phyloP scores from a whole-genome alignment of 2,113 vertebrate genomes.

The Eurypyga helias region DNA sequence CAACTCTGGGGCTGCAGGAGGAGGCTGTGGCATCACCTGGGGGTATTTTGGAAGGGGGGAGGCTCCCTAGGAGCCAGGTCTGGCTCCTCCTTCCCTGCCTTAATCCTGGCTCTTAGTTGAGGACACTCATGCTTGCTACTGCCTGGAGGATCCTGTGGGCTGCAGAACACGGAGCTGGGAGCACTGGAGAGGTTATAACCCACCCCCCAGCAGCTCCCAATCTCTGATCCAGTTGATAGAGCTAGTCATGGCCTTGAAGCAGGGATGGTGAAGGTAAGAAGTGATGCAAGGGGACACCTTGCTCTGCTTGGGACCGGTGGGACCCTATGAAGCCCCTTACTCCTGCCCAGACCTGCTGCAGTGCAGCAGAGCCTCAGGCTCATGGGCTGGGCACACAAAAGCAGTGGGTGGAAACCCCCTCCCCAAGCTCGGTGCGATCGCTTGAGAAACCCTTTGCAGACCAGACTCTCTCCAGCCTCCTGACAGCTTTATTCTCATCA shows the following conservation, averaged over 20 bases:
- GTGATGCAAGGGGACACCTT: rapidly evolving
- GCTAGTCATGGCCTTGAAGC: rapidly evolving
- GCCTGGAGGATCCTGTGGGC: neutral
- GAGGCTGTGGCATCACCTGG: neutral
- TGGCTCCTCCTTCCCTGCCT: neutral
- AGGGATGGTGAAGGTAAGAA: neutral
- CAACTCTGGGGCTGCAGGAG: rapidly evolving
- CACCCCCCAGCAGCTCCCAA: rapidly evolving
- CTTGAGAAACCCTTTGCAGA: neutral
- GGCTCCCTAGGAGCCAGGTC: neutral
- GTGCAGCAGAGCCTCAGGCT: neutral
- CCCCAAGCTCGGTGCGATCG: rapidly evolving
- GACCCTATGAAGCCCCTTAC: neutral
- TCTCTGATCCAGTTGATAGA: rapidly evolving
- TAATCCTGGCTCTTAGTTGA: neutral
- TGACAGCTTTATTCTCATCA: neutral
- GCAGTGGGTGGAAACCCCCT: neutral
- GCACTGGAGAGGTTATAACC: neutral
- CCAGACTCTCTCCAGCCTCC: neutral
- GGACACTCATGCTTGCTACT: neutral
- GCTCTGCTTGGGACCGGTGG: neutral
- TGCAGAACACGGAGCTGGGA: neutral
- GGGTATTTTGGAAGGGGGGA: neutral
- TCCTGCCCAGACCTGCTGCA: neutral
- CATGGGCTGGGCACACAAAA: rapidly evolving